Conservation (phyloP, 2,113 vertebrate genomes). For the Neotragus moschatus region DNA sequence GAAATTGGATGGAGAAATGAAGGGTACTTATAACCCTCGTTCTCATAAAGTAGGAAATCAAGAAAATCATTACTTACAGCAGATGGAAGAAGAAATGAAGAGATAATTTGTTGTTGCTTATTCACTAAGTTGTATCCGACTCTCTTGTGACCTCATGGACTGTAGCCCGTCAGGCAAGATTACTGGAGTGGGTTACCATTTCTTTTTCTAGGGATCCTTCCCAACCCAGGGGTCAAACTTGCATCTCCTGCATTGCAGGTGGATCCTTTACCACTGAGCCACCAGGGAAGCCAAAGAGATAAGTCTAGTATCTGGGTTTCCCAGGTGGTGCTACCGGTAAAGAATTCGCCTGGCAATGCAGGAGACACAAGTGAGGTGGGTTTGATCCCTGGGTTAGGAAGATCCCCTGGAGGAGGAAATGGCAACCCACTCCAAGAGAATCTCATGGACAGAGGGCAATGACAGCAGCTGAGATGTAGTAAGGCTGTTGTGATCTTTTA, state of each 20-base stretch:
- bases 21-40: background rate
- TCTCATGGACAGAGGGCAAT: background rate
- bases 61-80: background rate
- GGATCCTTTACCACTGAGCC: background rate
- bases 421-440: background rate
- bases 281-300: background rate
- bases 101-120: background rate
- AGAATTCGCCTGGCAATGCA: background rate
- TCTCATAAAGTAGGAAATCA: background rate
- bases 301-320: background rate
- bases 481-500: background rate
- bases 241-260: background rate
- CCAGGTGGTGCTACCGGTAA: background rate
- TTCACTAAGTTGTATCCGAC: background rate
- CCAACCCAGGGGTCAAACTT: background rate
- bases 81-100: background rate
- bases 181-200: background rate
- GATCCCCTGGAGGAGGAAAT: background rate
- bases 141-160: background rate
- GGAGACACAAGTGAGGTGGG: background rate
- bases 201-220: background rate
- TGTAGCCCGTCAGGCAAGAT: background rate
- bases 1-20: background rate
- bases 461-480: background rate
- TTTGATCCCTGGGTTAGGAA: background rate